phyloP scores from a whole-genome alignment of 1,140 invertebrate species.

The Ditylenchus dipsaci region DNA sequence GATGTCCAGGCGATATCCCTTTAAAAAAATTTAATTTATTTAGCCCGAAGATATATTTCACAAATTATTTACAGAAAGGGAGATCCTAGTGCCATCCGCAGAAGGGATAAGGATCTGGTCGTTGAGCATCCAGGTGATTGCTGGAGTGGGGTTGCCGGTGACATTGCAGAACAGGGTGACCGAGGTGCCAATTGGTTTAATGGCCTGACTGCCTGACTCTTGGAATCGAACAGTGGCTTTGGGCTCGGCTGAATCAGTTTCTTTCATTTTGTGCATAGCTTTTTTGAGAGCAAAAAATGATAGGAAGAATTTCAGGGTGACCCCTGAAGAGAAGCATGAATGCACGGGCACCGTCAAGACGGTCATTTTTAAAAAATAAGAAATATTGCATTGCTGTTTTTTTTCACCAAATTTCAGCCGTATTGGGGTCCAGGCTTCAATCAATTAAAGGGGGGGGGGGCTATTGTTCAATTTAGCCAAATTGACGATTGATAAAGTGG shows the following conservation, averaged over 20 bases:
- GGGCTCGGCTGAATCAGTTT: conserved; percentile 37
- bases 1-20: conserved; percentile 49
- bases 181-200: conserved; percentile 42
- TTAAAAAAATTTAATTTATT: conserved; percentile 27
- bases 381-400: too few relatives aligned
- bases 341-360: too few relatives aligned
- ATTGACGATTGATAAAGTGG: too few relatives aligned
- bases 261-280: too few relatives aligned
- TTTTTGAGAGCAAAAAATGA: background rate
- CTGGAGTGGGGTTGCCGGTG: conserved; percentile 47
- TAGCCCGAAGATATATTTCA: background rate
- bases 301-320: too few relatives aligned
- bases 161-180: conserved; percentile 48
- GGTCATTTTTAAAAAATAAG: too few relatives aligned
- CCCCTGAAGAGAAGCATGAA: too few relatives aligned
- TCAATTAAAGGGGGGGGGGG: too few relatives aligned
- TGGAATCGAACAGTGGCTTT: conserved; percentile 20
- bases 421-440: too few relatives aligned
- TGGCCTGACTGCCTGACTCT: conserved; percentile 20
- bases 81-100: conserved; percentile 39
- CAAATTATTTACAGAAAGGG: conserved; percentile 28
- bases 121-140: conserved; percentile 33
- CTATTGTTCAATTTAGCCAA: too few relatives aligned
- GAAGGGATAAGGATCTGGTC: conserved; percentile 42
- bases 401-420: too few relatives aligned